These are phyloP conservation scores for Rostratula benghalensis DNA, from an alignment of 2,113 vertebrate genomes.

Conservation along the genomic window DNA sequence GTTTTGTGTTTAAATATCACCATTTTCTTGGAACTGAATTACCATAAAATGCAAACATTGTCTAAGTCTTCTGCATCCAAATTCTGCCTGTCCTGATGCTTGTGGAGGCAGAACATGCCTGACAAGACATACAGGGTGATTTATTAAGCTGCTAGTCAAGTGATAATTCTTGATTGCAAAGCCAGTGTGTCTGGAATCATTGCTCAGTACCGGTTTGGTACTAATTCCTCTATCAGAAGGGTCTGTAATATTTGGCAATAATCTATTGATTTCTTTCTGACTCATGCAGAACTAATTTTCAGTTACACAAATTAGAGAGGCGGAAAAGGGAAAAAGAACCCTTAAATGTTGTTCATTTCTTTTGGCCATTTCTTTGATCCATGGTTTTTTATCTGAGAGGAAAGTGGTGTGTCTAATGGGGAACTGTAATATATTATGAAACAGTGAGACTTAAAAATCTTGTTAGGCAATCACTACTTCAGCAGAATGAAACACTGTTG, in stretches of 20 bases:
- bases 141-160: neutral
- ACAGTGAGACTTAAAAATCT: slow-evolving; percentile 17
- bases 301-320: slow-evolving; percentile 27
- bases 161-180: neutral
- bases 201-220: neutral
- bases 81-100: neutral
- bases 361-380: slow-evolving; percentile 53
- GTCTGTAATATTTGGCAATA: neutral
- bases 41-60: neutral
- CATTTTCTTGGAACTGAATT: neutral
- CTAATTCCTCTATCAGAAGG: neutral
- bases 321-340: neutral
- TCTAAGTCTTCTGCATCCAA: neutral
- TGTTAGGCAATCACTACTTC: slow-evolving; percentile 30
- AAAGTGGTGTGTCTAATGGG: neutral
- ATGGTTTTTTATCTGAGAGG: slow-evolving; percentile 3
- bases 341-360: slow-evolving; percentile 37
- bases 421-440: slow-evolving; percentile 18
- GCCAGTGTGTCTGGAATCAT: neutral
- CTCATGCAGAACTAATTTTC: slow-evolving; percentile 21
- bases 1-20: neutral
- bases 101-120: neutral
- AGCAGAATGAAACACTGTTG: slow-evolving; percentile 15
- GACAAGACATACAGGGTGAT: neutral
- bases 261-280: neutral